phyloP scores from a whole-genome alignment of 2,888 invertebrate genomes.

The Trilocha varians region DNA sequence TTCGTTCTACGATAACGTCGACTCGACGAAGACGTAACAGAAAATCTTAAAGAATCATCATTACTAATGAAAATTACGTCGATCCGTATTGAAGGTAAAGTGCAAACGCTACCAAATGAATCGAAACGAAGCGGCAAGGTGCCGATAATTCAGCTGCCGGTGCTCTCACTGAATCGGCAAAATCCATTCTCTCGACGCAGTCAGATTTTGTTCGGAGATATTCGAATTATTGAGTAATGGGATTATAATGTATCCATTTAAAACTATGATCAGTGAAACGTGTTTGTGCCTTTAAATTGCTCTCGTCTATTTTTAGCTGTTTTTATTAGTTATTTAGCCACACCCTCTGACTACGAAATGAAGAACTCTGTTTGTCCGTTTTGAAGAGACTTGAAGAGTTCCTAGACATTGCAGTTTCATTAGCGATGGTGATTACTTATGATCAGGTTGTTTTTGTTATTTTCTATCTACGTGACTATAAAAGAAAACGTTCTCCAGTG shows the following conservation, averaged over 20 bases:
- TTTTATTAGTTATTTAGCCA: too few species aligned
- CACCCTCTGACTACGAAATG: too few species aligned
- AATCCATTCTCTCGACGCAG: conserved; percentile 41
- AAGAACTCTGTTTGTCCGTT: too few species aligned
- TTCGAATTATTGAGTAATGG: conserved; percentile 33
- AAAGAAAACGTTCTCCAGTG: too few species aligned
- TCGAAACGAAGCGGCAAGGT: conserved; percentile 42
- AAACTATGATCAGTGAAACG: too few species aligned
- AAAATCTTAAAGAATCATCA: conserved; percentile 18
- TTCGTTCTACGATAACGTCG: conserved; percentile 4
- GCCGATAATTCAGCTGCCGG: conserved; percentile 48
- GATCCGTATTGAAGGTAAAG: conserved; percentile 40
- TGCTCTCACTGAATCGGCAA: conserved; percentile 38
- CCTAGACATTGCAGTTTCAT: too few species aligned
- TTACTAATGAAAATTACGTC: conserved; percentile 39
- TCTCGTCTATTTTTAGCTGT: too few species aligned
- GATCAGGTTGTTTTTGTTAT: too few species aligned
- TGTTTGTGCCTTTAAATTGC: too few species aligned
- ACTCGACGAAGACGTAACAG: conserved; percentile 4
- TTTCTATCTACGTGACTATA: too few species aligned
- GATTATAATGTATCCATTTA: conserved; percentile 17
- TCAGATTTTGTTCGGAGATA: conserved; percentile 44
- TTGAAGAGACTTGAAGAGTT: too few species aligned
- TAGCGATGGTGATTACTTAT: too few species aligned
- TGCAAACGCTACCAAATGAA: conserved; percentile 52